Evolutionary conservation across 2,797 vertebrate genomes (phyloP).

Genomic region (Lacerta viridis): DNA sequence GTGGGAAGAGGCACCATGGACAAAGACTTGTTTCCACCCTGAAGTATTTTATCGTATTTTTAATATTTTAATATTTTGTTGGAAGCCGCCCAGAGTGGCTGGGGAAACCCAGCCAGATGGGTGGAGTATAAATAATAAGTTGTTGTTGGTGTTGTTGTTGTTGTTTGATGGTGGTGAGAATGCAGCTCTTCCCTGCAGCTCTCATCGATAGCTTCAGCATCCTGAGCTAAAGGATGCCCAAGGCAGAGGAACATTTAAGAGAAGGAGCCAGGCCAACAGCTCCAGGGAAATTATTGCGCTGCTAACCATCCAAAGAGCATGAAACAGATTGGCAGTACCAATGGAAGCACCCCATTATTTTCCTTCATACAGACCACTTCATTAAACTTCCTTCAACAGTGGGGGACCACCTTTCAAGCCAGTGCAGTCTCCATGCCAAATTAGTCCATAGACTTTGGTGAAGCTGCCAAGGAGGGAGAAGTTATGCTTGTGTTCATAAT

Average conservation of each 20-base stretch:
- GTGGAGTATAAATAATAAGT: too few relatives aligned
- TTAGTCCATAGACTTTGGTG: constrained; percentile 61
- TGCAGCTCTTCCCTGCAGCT: not conserved
- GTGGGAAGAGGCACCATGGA: not conserved
- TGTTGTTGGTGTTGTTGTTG: too few relatives aligned
- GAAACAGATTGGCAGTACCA: constrained; percentile 14
- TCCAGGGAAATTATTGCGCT: not conserved
- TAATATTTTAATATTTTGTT: too few relatives aligned
- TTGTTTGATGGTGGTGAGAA: not conserved
- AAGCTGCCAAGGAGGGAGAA: constrained; percentile 68
- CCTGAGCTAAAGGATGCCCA: not conserved
- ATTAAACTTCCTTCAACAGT: constrained; percentile 54
- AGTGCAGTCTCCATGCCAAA: constrained; percentile 61
- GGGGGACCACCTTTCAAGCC: constrained; percentile 69
- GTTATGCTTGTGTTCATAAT: constrained; percentile 65
- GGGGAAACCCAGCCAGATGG: too few relatives aligned
- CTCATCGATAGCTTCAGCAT: not conserved
- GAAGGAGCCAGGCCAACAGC: not conserved
- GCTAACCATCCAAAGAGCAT: not conserved
- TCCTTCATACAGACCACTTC: constrained; percentile 37
- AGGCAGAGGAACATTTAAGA: not conserved
- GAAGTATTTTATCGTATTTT: too few relatives aligned
- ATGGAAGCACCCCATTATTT: constrained; percentile 39
- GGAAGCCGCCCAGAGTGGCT: too few relatives aligned
- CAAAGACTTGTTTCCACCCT: not conserved